phyloP scores from a whole-genome alignment of 2,113 vertebrate species.

The Labeo rohita region DNA sequence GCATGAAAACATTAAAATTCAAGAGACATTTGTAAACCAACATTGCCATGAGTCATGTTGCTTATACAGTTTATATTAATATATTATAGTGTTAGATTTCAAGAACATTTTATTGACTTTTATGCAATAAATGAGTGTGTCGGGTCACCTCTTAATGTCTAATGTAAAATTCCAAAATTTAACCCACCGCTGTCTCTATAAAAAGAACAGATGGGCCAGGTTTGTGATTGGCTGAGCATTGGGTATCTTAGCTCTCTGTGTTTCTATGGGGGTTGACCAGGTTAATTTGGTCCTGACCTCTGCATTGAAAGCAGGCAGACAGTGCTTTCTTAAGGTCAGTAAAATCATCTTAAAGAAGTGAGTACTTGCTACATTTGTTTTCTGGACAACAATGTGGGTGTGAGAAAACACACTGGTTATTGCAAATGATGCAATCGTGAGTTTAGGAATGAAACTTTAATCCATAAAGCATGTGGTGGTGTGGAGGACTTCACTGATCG shows the following conservation, averaged over 20 bases:
- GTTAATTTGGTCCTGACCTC: not conserved
- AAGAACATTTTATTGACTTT: too few species aligned
- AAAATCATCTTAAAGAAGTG: not conserved
- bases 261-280: not conserved
- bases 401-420: not conserved
- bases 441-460: constrained; percentile 25
- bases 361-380: not conserved
- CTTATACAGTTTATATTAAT: too few species aligned
- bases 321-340: not conserved
- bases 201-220: too few species aligned
- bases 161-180: not conserved
- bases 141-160: too few species aligned
- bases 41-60: not conserved
- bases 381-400: not conserved
- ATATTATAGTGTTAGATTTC: too few species aligned
- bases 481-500: not conserved
- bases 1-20: not conserved
- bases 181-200: not conserved
- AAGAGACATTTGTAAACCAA: not conserved
- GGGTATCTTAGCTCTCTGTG: not conserved
- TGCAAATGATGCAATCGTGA: not conserved
- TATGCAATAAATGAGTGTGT: too few species aligned
- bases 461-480: not conserved
- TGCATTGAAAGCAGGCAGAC: not conserved
- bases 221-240: not conserved